phyloP scores from a whole-genome alignment of 2,888 invertebrate genomes.

The Drosophila nigritarsus region DNA sequence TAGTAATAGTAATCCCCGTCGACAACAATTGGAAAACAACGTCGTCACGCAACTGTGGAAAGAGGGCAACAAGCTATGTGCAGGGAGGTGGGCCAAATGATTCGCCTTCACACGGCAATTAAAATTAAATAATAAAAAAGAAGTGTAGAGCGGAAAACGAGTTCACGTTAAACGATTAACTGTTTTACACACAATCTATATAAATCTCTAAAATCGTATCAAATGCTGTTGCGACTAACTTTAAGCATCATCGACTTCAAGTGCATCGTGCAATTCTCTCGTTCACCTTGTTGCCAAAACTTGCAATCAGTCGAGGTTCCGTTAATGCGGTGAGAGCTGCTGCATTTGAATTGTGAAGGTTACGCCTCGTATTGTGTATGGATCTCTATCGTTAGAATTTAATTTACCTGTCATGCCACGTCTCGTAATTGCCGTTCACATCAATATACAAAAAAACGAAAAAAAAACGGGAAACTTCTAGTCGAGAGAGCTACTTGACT shows the following conservation, averaged over 20 bases:
- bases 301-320: conserved; percentile 14
- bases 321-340: conserved; percentile 11
- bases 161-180: background rate
- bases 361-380: conserved; percentile 23
- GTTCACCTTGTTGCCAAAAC: conserved; percentile 48
- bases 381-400: conserved; percentile 32
- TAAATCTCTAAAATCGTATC: background rate
- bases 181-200: background rate
- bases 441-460: conserved; percentile 9
- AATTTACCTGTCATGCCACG: conserved; percentile 31
- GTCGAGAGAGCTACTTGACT: background rate
- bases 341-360: conserved; percentile 32
- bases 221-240: background rate
- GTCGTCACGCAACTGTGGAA: conserved; percentile 54
- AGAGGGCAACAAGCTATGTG: background rate
- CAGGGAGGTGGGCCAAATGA: conserved; percentile 1
- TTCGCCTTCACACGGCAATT: conserved; percentile 28
- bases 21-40: conserved; percentile 48
- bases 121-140: background rate
- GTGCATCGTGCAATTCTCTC: conserved; percentile 21
- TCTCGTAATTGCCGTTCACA: conserved; percentile 29
- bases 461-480: background rate
- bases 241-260: conserved; percentile 9
- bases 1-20: conserved; percentile 8
- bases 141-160: conserved; percentile 5